Evolutionary conservation across 2,888 invertebrate species (phyloP), one percentile per base, ranked within the genome.

Genomic region (Allophyes oxyacanthae): DNA sequence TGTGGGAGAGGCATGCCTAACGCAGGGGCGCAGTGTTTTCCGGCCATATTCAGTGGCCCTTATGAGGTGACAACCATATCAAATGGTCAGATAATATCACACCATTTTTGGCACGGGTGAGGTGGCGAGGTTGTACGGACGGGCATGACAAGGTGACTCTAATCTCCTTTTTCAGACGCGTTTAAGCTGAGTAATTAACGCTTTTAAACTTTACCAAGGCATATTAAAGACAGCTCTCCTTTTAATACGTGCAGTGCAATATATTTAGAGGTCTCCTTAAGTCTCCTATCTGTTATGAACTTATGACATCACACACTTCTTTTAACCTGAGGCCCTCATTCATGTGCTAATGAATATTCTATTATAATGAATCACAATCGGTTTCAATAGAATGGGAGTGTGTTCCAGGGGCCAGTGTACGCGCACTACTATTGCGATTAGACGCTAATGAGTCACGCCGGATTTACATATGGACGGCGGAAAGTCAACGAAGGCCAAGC

Each of bases 391-490:
- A 72, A 75, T 63, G 56, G 54, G 44, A 64, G 58, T 62, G 70
- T 65, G 69, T 66, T 55, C 64, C 55, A 63, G 64, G 66, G 71
- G 58, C 63, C 65, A 43, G 67, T 65, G 81, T 80, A 79, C 75
- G 72, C 74, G 69, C 77, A 76, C 60, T 75, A 78, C 72, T 70
- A 74, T 79, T 78, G 79, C 77, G 76, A 80, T 82, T 72, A 77
- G 61, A 72, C 57, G 60, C 58, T 85, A 85, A 83, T 88, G 88
- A 88, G 70, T 89, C 89, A 88, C 80, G 72, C 78, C 77, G 78
- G 82, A 86, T 88, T 88, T 84, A 80, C 83, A 85, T 84, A 81
- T 64, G 69, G 67, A 71, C 66, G 72, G 75, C 69, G 78, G 79
- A 80, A 84, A 84, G 85, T 79, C 78, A 80, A 81, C 66, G 70